A percentile compares a stretch with the other conserved stretches of the same genome.
Evolutionary conservation across 1,140 invertebrate genomes (phyloP).

Genomic region (Drosophila guanche): DNA sequence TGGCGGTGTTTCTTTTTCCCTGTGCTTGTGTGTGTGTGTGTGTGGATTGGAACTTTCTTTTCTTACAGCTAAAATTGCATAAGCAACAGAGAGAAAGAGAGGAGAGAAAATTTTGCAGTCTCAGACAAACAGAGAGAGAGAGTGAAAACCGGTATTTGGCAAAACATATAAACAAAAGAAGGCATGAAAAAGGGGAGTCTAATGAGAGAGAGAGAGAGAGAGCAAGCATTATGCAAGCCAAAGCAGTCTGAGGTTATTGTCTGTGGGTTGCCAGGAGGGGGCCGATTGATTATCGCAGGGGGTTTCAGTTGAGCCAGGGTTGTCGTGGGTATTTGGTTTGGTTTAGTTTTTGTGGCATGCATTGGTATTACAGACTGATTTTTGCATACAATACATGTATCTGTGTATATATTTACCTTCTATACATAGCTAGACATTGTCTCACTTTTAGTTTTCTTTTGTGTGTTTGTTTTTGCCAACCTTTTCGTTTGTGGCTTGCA

Average conservation of each 20-base stretch:
- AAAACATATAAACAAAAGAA: conserved; percentile 55
- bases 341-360: conserved; percentile 26
- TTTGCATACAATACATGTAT: conserved; percentile 31
- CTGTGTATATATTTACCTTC: conserved; percentile 16
- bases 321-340: conserved; percentile 37
- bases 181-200: too few species aligned
- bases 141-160: conserved; percentile 66
- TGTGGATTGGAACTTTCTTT: conserved; percentile 48
- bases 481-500: conserved; percentile 42
- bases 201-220: conserved; percentile 9
- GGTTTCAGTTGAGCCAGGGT: conserved; percentile 16
- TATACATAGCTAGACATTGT: conserved; percentile 53
- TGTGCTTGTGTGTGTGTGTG: too few species aligned
- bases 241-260: conserved; percentile 19
- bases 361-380: conserved; percentile 35
- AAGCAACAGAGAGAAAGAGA: conserved; percentile 43
- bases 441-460: conserved; percentile 36
- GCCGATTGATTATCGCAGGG: conserved; percentile 40
- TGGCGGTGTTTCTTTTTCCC: too few species aligned
- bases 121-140: conserved; percentile 4
- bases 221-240: conserved; percentile 60
- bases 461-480: conserved; percentile 45
- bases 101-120: conserved; percentile 4
- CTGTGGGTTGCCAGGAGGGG: conserved; percentile 7
- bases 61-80: conserved; percentile 64